A percentile compares a stretch with the other conserved stretches of the same genome.
These are phyloP conservation scores for Epicampocera succincta DNA, from an alignment of 2,888 invertebrate genomes.

Conservation along the genomic window DNA sequence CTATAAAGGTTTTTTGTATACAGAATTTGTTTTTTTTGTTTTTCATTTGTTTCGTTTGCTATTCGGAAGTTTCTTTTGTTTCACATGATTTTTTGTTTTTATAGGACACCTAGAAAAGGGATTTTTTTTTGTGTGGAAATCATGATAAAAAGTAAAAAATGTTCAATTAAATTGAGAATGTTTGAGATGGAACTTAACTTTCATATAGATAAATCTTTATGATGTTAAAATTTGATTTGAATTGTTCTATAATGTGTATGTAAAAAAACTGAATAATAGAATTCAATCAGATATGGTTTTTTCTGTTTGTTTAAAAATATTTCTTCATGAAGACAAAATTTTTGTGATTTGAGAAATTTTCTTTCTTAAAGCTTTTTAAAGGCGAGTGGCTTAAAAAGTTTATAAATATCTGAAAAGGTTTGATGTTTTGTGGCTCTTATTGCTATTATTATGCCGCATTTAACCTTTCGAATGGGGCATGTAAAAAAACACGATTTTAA, in stretches of 20 bases:
- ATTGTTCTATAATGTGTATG: too few species aligned
- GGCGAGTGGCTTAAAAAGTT: neutral
- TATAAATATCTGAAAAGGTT: neutral
- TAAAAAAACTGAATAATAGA: too few species aligned
- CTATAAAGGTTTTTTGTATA: constrained; percentile 22
- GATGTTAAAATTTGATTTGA: too few species aligned
- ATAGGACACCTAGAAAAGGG: neutral
- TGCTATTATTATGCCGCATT: neutral
- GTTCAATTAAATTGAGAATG: too few species aligned
- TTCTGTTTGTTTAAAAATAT: too few species aligned
- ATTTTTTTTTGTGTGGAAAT: neutral
- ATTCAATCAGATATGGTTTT: too few species aligned
- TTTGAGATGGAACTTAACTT: too few species aligned
- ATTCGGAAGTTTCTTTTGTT: neutral
- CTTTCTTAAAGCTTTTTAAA: too few species aligned
- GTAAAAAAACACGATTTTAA: constrained; percentile 22
- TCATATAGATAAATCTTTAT: too few species aligned
- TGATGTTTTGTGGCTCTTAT: constrained; percentile 15
- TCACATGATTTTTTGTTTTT: neutral
- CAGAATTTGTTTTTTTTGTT: neutral
- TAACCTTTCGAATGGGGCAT: neutral
- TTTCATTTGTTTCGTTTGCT: neutral
- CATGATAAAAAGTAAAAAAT: neutral
- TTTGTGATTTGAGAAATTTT: neutral
- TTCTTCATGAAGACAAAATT: too few species aligned